Conservation (phyloP, 2,888 invertebrate species). For the Nudaria mundana region DNA sequence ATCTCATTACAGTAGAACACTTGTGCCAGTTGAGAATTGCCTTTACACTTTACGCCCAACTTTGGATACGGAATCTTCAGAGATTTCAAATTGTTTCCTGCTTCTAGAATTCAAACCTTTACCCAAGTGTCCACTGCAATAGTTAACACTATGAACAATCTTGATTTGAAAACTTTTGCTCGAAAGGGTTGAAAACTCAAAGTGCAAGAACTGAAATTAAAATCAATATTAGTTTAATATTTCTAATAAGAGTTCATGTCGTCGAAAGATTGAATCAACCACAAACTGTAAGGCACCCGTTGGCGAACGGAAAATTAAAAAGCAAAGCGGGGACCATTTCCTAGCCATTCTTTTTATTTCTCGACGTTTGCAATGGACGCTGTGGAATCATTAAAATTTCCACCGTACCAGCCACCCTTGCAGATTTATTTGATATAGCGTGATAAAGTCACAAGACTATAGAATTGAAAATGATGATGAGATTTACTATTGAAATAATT, state of each 20-base stretch:
- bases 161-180: not conserved
- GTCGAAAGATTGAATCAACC: slow-evolving; percentile 49
- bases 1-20: slow-evolving; percentile 74
- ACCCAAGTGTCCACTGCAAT: slow-evolving; percentile 1
- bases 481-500: slow-evolving; percentile 11
- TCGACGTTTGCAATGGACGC: slow-evolving; percentile 54
- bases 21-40: slow-evolving; percentile 46
- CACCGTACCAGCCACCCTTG: slow-evolving; percentile 46
- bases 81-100: slow-evolving; percentile 50
- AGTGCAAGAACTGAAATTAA: not conserved
- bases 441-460: slow-evolving; percentile 40
- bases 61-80: slow-evolving; percentile 55
- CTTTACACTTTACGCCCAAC: slow-evolving; percentile 58
- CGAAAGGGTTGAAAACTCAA: not conserved
- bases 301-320: slow-evolving; percentile 78
- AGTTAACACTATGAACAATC: not conserved
- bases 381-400: slow-evolving; percentile 70
- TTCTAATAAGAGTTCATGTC: slow-evolving; percentile 33
- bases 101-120: slow-evolving; percentile 23
- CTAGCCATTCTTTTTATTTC: slow-evolving; percentile 75
- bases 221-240: slow-evolving; percentile 23
- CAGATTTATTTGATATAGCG: slow-evolving; percentile 58
- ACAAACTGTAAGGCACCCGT: slow-evolving; percentile 55
- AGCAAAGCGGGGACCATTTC: slow-evolving; percentile 63
- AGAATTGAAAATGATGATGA: slow-evolving; percentile 43